These are phyloP conservation scores for Gymnobelideus leadbeateri DNA, from an alignment of 2,113 vertebrate species.

Conservation along the genomic window DNA sequence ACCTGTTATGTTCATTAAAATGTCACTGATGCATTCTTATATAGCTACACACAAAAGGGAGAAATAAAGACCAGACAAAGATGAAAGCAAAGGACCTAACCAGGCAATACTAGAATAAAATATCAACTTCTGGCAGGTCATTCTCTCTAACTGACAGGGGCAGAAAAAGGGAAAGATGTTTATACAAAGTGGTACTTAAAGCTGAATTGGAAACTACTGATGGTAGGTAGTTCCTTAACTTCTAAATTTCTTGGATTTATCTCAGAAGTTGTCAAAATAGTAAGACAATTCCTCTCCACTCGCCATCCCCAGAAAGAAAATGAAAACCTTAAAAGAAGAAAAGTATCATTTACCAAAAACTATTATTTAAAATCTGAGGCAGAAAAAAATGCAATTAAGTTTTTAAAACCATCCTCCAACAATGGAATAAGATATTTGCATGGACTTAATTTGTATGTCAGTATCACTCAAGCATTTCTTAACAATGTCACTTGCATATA, in stretches of 20 bases:
- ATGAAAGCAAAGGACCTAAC: slow-evolving; percentile 37
- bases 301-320: slow-evolving; percentile 52
- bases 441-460: slow-evolving; percentile 32
- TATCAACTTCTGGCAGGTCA: slow-evolving; percentile 24
- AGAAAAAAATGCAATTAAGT: slow-evolving; percentile 61
- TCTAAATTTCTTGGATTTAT: slow-evolving; percentile 47
- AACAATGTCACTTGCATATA: slow-evolving; percentile 58
- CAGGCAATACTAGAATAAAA: slow-evolving; percentile 35
- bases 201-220: slow-evolving; percentile 44
- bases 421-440: slow-evolving; percentile 56
- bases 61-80: slow-evolving; percentile 49
- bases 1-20: slow-evolving; percentile 41
- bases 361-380: slow-evolving; percentile 49
- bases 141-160: slow-evolving; percentile 31
- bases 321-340: slow-evolving; percentile 39
- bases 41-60: neutral
- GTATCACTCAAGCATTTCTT: slow-evolving; percentile 61
- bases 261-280: slow-evolving; percentile 50
- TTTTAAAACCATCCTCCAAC: slow-evolving; percentile 25
- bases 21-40: slow-evolving; percentile 29
- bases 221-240: slow-evolving; percentile 45
- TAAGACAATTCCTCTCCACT: slow-evolving; percentile 55
- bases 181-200: slow-evolving; percentile 54
- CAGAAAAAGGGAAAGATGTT: slow-evolving; percentile 47
- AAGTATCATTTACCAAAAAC: slow-evolving; percentile 58